Conservation (phyloP, 2,113 vertebrate species). For the Oceanites oceanicus region DNA sequence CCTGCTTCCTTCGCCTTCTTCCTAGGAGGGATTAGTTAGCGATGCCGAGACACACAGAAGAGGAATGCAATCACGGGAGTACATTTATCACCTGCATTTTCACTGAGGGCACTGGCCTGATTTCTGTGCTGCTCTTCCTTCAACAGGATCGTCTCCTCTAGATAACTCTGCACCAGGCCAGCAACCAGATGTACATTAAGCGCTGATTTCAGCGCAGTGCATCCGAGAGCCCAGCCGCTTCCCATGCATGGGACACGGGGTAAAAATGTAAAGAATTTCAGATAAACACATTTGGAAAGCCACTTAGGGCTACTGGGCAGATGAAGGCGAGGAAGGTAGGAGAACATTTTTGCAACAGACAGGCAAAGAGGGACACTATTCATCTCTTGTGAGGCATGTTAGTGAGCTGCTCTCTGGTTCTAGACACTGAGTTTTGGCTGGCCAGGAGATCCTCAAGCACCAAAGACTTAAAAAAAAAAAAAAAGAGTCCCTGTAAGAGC, state of each 20-base stretch:
- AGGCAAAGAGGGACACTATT: neutral
- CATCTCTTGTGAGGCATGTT: rapidly evolving
- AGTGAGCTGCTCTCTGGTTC: neutral
- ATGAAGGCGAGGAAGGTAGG: neutral
- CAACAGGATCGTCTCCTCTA: constrained; percentile 28
- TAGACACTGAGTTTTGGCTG: neutral
- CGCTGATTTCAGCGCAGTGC: neutral
- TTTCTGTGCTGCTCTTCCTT: constrained; percentile 29
- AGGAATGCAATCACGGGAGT: neutral
- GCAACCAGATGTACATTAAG: neutral
- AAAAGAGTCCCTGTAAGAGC: neutral
- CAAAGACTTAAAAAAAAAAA: neutral
- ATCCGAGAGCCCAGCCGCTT: neutral
- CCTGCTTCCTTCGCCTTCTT: neutral
- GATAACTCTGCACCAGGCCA: neutral
- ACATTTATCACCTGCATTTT: constrained; percentile 18
- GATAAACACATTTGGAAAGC: constrained; percentile 69
- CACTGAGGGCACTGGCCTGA: neutral
- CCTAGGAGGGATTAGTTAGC: neutral
- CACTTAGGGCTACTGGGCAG: constrained; percentile 50
- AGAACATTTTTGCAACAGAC: neutral
- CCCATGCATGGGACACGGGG: neutral
- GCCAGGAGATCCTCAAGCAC: neutral
- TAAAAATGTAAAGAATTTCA: constrained; percentile 73
- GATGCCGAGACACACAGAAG: rapidly evolving